phyloP scores from a whole-genome alignment of 2,888 invertebrate species.

The Alitta virens region DNA sequence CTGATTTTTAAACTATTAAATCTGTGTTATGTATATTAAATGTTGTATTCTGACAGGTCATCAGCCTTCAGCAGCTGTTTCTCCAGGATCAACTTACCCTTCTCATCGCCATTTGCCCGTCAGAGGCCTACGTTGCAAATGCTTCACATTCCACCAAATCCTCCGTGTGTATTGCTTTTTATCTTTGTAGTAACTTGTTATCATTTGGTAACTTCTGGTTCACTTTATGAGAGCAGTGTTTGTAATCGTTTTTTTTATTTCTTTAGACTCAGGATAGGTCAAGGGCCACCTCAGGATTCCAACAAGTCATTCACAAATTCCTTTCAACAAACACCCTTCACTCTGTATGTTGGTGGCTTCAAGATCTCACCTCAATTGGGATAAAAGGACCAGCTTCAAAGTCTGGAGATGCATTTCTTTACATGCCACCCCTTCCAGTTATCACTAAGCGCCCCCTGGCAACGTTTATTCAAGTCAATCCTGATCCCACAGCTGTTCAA shows the following conservation, averaged over 20 bases:
- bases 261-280: no score
- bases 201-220: no score
- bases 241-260: no score
- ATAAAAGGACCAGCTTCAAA: conserved; percentile 27
- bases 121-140: conserved; percentile 34
- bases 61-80: conserved; percentile 49
- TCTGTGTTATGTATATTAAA: no score
- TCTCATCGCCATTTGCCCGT: conserved; percentile 42
- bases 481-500: conserved; percentile 31
- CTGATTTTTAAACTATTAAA: no score
- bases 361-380: conserved; percentile 40
- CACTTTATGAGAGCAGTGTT: no score
- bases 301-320: conserved; percentile 36
- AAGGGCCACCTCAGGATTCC: neutral
- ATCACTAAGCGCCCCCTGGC: conserved; percentile 48
- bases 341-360: conserved; percentile 45
- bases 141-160: conserved; percentile 20
- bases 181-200: no score
- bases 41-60: conserved; percentile 49
- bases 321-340: conserved; percentile 45
- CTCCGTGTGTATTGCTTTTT: no score
- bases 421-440: conserved; percentile 43
- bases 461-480: conserved; percentile 47
- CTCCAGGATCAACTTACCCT: conserved; percentile 43
- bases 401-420: conserved; percentile 22